Evolutionary conservation across 92 coral and sea anemone species (phyloP), one percentile per base, ranked within the genome.

Genomic region (Porites rus): DNA sequence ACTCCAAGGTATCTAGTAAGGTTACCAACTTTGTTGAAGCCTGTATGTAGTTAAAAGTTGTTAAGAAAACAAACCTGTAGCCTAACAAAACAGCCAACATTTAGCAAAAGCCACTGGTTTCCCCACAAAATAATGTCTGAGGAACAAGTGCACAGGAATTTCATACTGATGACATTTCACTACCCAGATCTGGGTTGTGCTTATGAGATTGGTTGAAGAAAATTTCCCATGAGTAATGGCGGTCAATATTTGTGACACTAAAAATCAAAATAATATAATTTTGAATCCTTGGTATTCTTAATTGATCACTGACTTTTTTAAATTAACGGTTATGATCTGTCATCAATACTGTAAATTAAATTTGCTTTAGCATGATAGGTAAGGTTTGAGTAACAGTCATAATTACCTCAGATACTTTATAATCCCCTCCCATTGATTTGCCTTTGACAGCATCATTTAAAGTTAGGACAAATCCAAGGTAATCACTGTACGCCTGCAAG

Each of bases 381-480:
- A 10, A 56, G 61, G 61, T 14, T 56, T 10, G 61, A 14, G 61
- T 56, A 10, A 56, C 61, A 56, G 11, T 10, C 61, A 56, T 56
- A 10, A 38, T 69, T 80, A 95, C 99, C 98, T 93, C 98, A 31
- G 99, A 97, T 53, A 80, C 82, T 17, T 90, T 85, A 56, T 75
- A 85, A 50, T 90, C 92, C 22, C 81, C 92, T 50, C 83, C 70
- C 64, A 87, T 83, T 59, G 92, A 89, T 77, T 97, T 97, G 20
- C 96, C 97, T 90, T 92, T 90, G 12, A 97, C 96, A 17, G 99
- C 94, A 65, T 87, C 94, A 75, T 94, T 93, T 62, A 97, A 85
- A 25, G 94, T 78, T 12, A 86, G 64, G 58, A 97, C 69, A 68
- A 97, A 93, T 51, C 96, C 98, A 54, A 92, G 78, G 52, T 83